These are phyloP conservation scores for Trididemnum clinides DNA, from an alignment of 23 tunicate genomes.

Conservation along the genomic window DNA sequence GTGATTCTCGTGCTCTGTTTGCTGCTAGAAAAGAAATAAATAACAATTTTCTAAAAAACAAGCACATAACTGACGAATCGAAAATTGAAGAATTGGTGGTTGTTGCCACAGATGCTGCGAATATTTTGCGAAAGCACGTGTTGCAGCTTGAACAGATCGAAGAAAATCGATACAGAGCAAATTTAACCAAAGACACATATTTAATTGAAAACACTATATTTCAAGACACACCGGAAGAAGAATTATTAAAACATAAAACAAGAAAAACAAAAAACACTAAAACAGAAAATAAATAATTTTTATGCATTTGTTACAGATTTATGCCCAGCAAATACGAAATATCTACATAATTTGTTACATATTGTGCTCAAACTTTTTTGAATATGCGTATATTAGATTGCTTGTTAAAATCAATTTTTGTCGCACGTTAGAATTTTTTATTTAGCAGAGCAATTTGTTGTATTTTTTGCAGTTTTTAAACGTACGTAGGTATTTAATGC, in stretches of 20 bases:
- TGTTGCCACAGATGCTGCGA: constrained; percentile 69
- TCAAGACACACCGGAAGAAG: constrained; percentile 58
- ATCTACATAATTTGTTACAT: no score
- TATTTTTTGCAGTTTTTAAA: no score
- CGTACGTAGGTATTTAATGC: no score
- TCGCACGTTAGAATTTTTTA: no score
- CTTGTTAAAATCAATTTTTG: no score
- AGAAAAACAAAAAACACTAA: background rate
- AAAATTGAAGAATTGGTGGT: constrained; percentile 69
- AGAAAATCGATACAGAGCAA: constrained; percentile 40
- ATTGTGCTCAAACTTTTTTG: no score
- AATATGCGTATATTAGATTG: no score
- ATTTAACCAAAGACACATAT: constrained; percentile 77
- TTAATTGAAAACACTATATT: constrained; percentile 53
- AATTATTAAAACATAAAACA: constrained; percentile 41
- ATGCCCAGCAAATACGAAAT: no score
- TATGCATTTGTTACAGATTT: no score
- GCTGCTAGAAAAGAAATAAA: constrained; percentile 77
- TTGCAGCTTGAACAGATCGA: constrained; percentile 67
- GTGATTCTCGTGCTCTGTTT: constrained; percentile 54
- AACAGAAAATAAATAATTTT: no score
- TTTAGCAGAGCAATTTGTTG: no score
- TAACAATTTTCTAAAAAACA: constrained; percentile 61
- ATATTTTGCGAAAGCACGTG: constrained; percentile 73
- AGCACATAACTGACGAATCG: constrained; percentile 32